Conservation (phyloP, 2,888 invertebrate genomes). For the Diarsia mendica region DNA sequence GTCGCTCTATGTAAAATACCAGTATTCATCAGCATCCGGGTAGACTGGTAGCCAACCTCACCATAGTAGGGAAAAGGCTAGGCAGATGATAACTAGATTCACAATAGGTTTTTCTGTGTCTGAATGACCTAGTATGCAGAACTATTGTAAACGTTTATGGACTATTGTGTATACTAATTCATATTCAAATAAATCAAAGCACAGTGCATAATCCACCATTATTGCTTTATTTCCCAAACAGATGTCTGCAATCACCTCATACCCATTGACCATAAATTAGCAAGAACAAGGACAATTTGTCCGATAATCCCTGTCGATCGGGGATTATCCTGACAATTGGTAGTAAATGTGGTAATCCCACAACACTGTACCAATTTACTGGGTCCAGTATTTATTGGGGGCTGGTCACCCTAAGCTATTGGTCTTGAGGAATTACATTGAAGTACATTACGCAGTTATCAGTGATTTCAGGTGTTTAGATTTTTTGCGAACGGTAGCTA, state of each 20-base stretch:
- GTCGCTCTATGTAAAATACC: not conserved
- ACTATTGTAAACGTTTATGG: too few species aligned
- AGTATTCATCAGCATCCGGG: not conserved
- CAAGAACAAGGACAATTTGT: slow-evolving; percentile 71
- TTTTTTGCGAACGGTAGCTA: slow-evolving; percentile 12
- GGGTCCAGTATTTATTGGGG: slow-evolving; percentile 75
- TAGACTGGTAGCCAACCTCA: not conserved
- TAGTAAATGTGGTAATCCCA: slow-evolving; percentile 78
- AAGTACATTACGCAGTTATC: slow-evolving; percentile 33
- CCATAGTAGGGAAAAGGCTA: not conserved
- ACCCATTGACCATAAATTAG: slow-evolving; percentile 73
- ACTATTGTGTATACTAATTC: not conserved
- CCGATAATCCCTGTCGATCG: slow-evolving; percentile 80
- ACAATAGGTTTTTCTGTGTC: not conserved
- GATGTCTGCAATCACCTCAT: slow-evolving; percentile 50
- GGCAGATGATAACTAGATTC: not conserved
- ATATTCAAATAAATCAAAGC: not conserved
- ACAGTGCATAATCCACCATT: not conserved
- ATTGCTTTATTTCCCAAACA: slow-evolving; percentile 41
- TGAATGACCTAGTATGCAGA: not conserved
- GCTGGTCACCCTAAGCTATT: slow-evolving; percentile 70
- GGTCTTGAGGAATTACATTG: slow-evolving; percentile 60
- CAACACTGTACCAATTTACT: slow-evolving; percentile 70
- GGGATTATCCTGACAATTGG: slow-evolving; percentile 79
- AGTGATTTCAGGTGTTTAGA: slow-evolving; percentile 48